Base-by-base conservation (phyloP, 1,140 invertebrate genomes). In the Chrysopa pallens region DNA sequence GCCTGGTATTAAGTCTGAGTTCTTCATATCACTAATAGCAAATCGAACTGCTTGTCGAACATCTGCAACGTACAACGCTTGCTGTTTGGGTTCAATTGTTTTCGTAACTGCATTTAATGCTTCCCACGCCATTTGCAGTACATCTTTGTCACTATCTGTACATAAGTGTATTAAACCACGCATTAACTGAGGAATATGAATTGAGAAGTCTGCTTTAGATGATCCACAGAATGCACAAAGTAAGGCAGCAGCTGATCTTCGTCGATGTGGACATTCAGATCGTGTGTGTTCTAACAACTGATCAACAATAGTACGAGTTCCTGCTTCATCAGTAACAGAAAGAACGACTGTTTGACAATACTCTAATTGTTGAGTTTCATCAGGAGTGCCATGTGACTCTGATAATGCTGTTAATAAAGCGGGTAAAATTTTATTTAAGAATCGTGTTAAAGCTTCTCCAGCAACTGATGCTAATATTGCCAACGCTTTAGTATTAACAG, bases 311-410 rank as follows among this genome's bases (percentile, higher is more conserved):
- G 80, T 79, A 39, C 87, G 68, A 1, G 94, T 78, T 15, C 90
- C 91, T 36, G 76, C 73, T 55, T 94, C 85, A 55, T 93, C 86
- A 1, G 73, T 72, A 4, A 93, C 82, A 0, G 93, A 91, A 45
- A 97, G 62, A 38, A 98, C 77, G 6, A 98, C 91, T 35, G 82
- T 75, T 58, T 92, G 80, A 59, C 93, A 97, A 60, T 96, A 89
- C 52, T 88, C 84, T n/a, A 93, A 59, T 63, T 94, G 74, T 67
- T 78, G 47, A 13, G 71, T 61, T 61, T 89, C 84, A 42, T 77
- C 68, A 6, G 73, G 64, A 11, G 76, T 76, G 31, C 74, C 79
- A 49, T 80, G 76, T 11, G 75, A 72, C 46, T 74, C 74, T 0
- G 69, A 73, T 6, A 95, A 63, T 8, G 88, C 80, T 2, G 75